Evolutionary conservation across 2,888 invertebrate genomes (phyloP).

Genomic region (Hypolimnas misippus): DNA sequence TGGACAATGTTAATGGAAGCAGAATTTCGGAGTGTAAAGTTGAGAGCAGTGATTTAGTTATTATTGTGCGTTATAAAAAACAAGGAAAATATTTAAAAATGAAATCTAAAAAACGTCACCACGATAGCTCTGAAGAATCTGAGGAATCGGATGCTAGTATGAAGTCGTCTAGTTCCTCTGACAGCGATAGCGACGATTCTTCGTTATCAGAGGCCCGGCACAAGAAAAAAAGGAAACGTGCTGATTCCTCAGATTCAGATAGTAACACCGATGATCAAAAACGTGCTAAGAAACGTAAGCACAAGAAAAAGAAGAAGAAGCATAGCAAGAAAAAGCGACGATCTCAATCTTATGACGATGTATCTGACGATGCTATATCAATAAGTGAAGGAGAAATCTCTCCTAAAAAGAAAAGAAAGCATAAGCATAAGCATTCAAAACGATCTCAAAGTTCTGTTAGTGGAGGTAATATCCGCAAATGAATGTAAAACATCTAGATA

Average conservation of each 20-base stretch:
- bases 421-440: constrained; percentile 71
- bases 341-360: constrained; percentile 59
- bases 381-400: constrained; percentile 73
- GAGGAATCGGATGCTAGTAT: constrained; percentile 68
- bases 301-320: constrained; percentile 82
- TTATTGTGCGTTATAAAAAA: not conserved
- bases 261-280: constrained; percentile 72
- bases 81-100: constrained; percentile 50
- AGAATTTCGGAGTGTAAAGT: no score
- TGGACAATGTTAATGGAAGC: no score
- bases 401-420: constrained; percentile 73
- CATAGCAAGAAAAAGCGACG: constrained; percentile 76
- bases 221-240: constrained; percentile 77
- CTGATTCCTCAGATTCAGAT: constrained; percentile 71
- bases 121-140: constrained; percentile 72
- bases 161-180: constrained; percentile 71
- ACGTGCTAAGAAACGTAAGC: constrained; percentile 76
- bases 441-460: constrained; percentile 61
- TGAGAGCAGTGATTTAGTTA: no score
- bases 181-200: constrained; percentile 73
- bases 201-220: constrained; percentile 69
- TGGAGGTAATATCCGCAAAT: constrained; percentile 54
- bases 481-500: no score
- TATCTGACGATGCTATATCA: constrained; percentile 60
- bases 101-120: constrained; percentile 76